A percentile compares a stretch with the other conserved stretches of the same genome.
Conservation (phyloP, 2,888 invertebrate species). For the Rhingia rostrata region DNA sequence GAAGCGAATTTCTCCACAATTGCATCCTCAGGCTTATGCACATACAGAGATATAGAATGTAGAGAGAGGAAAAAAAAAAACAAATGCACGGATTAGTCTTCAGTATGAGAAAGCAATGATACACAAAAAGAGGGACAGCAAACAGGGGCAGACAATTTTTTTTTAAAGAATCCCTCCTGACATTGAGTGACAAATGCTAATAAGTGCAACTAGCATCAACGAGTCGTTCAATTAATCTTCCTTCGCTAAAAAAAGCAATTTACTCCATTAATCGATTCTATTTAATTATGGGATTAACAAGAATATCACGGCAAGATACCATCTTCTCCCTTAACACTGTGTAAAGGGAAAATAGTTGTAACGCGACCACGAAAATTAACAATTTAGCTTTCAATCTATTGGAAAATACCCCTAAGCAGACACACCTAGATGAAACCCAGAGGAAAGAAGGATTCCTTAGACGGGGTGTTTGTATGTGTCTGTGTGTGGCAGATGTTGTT, state of each 20-base stretch:
- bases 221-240: neutral
- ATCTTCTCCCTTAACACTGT: no score
- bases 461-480: neutral
- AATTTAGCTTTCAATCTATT: constrained; percentile 63
- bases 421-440: constrained; percentile 24
- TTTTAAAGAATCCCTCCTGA: constrained; percentile 3
- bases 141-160: neutral
- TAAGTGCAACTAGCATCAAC: constrained; percentile 18
- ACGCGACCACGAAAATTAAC: constrained; percentile 54
- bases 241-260: constrained; percentile 23
- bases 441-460: neutral
- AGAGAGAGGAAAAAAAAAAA: neutral
- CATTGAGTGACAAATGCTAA: constrained; percentile 60
- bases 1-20: constrained; percentile 68
- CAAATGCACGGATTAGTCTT: constrained; percentile 1
- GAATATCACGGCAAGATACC: constrained; percentile 15
- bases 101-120: neutral
- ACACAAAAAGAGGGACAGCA: neutral
- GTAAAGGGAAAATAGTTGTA: constrained; percentile 7
- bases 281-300: constrained; percentile 57
- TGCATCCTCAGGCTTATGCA: constrained; percentile 41
- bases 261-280: constrained; percentile 46
- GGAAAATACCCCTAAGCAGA: constrained; percentile 47
- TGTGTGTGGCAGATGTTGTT: constrained; percentile 33
- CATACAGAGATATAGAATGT: neutral